phyloP scores from a whole-genome alignment of 2,888 invertebrate genomes.

The Spisula solida region DNA sequence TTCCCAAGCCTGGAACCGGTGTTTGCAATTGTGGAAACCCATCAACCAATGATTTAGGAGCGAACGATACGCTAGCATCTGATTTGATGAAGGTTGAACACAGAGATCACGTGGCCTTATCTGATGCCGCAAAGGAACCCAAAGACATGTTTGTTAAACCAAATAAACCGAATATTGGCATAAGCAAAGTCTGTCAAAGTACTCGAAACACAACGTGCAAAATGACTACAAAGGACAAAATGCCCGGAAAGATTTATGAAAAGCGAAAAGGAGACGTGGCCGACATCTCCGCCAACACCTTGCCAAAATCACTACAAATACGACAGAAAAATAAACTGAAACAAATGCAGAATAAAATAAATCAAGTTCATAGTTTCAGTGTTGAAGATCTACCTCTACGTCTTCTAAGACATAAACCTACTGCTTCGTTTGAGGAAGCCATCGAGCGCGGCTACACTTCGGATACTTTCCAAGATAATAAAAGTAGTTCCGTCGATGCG shows the following conservation, averaged over 20 bases:
- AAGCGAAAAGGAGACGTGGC: slow-evolving; percentile 53
- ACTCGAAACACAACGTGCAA: not conserved
- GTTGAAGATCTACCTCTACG: slow-evolving; percentile 60
- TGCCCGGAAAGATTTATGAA: not conserved
- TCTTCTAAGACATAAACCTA: slow-evolving; percentile 51
- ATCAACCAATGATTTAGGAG: not conserved
- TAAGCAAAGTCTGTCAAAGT: slow-evolving; percentile 28
- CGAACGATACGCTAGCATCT: slow-evolving; percentile 35
- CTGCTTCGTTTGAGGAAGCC: slow-evolving; percentile 67
- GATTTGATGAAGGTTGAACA: slow-evolving; percentile 65
- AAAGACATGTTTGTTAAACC: slow-evolving; percentile 9
- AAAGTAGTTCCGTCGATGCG: slow-evolving; percentile 28
- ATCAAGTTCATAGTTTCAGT: slow-evolving; percentile 57
- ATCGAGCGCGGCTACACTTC: slow-evolving; percentile 64
- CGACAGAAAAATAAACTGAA: slow-evolving; percentile 51
- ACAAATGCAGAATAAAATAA: slow-evolving; percentile 36
- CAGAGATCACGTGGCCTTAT: slow-evolving; percentile 52
- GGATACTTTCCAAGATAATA: slow-evolving; percentile 40
- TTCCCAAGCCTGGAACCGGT: slow-evolving; percentile 64
- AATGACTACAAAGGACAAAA: slow-evolving; percentile 35
- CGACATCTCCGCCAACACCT: slow-evolving; percentile 55
- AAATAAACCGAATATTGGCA: not conserved
- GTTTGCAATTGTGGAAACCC: slow-evolving; percentile 63
- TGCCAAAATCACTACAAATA: slow-evolving; percentile 45
- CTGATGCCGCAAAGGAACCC: slow-evolving; percentile 22